These are phyloP conservation scores for Chelmon rostratus DNA, from an alignment of 2,797 vertebrate species.

Conservation along the genomic window DNA sequence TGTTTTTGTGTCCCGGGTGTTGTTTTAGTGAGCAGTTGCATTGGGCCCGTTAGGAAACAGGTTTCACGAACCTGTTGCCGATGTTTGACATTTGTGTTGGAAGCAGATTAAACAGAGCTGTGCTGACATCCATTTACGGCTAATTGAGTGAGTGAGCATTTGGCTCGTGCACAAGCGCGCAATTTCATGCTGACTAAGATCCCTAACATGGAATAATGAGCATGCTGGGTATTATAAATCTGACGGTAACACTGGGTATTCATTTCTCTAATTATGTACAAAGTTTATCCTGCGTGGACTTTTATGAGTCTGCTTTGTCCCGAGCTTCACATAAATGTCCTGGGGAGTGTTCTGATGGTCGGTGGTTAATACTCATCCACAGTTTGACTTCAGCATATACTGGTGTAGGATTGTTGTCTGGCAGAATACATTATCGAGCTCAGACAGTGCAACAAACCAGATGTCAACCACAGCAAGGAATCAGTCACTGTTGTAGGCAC, in stretches of 20 bases:
- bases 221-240: constrained; percentile 6
- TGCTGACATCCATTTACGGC: background rate
- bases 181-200: constrained; percentile 11
- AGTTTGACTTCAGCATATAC: background rate
- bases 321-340: background rate
- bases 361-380: background rate
- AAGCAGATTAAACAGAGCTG: background rate
- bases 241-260: background rate
- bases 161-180: background rate
- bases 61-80: background rate
- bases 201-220: constrained; percentile 22
- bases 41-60: too few relatives aligned
- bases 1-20: background rate
- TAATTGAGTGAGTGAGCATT: constrained; percentile 10
- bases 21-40: background rate
- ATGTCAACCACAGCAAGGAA: constrained; percentile 9
- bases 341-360: background rate
- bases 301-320: constrained; percentile 1
- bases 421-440: constrained; percentile 27
- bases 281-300: background rate
- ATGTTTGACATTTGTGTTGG: background rate
- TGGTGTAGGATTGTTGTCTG: background rate
- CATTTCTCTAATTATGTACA: background rate
- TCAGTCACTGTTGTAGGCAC: constrained; percentile 5
- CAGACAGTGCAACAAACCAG: constrained; percentile 10